Percentiles rank a stretch among this genome's conserved stretches.
These are phyloP conservation scores for Dromiciops gliroides DNA, from an alignment of 2,113 vertebrate genomes.

Conservation along the genomic window DNA sequence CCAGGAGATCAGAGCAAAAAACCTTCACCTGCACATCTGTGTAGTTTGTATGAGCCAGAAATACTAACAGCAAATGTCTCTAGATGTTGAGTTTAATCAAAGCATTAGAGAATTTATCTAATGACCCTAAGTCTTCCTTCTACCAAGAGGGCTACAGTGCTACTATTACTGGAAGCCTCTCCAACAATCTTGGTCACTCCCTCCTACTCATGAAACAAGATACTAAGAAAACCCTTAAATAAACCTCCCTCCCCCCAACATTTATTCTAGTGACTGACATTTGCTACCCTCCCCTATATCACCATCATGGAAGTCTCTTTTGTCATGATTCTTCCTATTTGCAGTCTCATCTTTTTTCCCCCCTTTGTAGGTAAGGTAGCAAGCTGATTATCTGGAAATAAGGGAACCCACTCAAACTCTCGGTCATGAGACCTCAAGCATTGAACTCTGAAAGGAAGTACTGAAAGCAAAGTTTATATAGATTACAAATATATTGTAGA, in stretches of 20 bases:
- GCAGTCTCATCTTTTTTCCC: neutral
- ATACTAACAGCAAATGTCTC: slow-evolving; percentile 7
- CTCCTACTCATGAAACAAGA: slow-evolving; percentile 22
- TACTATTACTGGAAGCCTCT: slow-evolving; percentile 11
- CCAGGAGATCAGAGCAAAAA: neutral
- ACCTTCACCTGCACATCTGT: rapidly evolving
- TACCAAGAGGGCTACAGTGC: neutral
- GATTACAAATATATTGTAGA: too few species aligned
- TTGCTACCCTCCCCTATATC: slow-evolving; percentile 1
- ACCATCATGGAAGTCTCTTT: neutral
- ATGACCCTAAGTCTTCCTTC: slow-evolving; percentile 25
- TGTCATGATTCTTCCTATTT: too few species aligned
- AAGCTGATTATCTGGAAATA: neutral
- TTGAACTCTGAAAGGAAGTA: neutral
- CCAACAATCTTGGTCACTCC: neutral
- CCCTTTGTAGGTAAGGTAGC: neutral
- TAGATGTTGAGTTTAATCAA: slow-evolving; percentile 9
- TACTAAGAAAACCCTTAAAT: slow-evolving; percentile 1
- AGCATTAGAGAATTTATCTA: slow-evolving; percentile 17
- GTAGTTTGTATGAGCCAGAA: neutral
- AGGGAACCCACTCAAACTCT: neutral
- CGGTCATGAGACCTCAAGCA: neutral
- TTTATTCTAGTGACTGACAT: slow-evolving; percentile 1
- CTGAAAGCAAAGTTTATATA: neutral
- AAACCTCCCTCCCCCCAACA: neutral